Percentiles rank a stretch among this genome's conserved stretches.
Evolutionary conservation across 1,140 invertebrate genomes (phyloP).

Genomic region (Riptortus pedestris): DNA sequence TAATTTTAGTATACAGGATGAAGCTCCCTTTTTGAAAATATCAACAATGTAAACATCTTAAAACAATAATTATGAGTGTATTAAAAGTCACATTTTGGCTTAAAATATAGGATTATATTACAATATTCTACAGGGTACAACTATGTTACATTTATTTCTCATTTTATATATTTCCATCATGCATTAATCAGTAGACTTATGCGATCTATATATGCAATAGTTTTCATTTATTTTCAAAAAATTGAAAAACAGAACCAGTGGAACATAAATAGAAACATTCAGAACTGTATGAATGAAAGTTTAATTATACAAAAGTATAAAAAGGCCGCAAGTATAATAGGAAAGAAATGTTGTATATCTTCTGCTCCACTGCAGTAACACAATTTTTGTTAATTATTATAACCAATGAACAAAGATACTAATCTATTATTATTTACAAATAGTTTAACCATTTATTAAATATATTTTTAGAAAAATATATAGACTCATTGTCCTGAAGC

Average conservation of each 20-base stretch:
- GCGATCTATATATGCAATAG: constrained; percentile 8
- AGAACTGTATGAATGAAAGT: not conserved
- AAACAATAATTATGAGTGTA: constrained; percentile 18
- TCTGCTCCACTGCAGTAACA: not conserved
- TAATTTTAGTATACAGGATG: constrained; percentile 22
- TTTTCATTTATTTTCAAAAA: constrained; percentile 10
- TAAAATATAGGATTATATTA: constrained; percentile 26
- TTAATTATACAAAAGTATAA: constrained; percentile 6
- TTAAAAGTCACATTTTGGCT: constrained; percentile 22
- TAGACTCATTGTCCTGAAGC: constrained; percentile 8
- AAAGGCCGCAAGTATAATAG: constrained; percentile 11
- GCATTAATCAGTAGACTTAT: constrained; percentile 16
- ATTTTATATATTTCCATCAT: constrained; percentile 10
- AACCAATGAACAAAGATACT: constrained; percentile 1
- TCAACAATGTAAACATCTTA: constrained; percentile 25
- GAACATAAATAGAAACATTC: constrained; percentile 5
- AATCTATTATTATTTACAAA: constrained; percentile 15
- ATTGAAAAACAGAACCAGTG: constrained; percentile 3
- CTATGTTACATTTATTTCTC: constrained; percentile 22
- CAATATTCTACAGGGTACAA: constrained; percentile 22
- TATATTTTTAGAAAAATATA: constrained; percentile 18
- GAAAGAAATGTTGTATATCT: not conserved
- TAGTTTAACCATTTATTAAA: constrained; percentile 14
- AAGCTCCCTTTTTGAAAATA: constrained; percentile 19
- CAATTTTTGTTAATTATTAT: constrained; percentile 1